Conservation (phyloP, 1,140 invertebrate genomes). For the Ceratosolen solmsi region DNA sequence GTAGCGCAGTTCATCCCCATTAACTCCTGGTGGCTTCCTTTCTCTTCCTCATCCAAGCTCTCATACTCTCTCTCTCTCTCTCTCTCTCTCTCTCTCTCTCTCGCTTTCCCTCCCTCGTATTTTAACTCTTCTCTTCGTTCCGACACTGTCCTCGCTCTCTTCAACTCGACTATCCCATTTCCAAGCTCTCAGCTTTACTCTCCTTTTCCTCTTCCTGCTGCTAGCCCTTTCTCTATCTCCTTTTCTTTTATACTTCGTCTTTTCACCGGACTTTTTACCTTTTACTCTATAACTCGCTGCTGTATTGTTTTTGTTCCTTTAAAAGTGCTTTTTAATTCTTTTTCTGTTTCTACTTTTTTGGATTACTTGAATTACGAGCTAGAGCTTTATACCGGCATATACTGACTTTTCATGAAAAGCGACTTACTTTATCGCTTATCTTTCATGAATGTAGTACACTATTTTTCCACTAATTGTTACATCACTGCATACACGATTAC, state of each 20-base stretch:
- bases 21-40: constrained; percentile 62
- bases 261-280: constrained; percentile 15
- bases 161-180: constrained; percentile 17
- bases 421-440: background rate
- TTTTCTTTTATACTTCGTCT: constrained; percentile 33
- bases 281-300: background rate
- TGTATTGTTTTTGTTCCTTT: background rate
- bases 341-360: background rate
- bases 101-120: background rate
- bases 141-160: constrained; percentile 12
- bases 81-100: constrained; percentile 43
- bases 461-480: background rate
- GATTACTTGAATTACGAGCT: background rate
- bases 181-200: background rate
- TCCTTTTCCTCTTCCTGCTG: constrained; percentile 1
- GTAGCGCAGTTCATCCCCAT: constrained; percentile 68
- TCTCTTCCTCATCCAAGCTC: constrained; percentile 27
- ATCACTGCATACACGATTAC: background rate
- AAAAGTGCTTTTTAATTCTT: constrained; percentile 30
- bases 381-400: background rate
- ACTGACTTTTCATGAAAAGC: background rate
- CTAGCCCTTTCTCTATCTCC: constrained; percentile 26
- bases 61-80: constrained; percentile 9
- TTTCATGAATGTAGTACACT: background rate
- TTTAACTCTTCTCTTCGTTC: constrained; percentile 41